Evolutionary conservation across 2,888 invertebrate genomes (phyloP), one percentile per base, ranked within the genome.

Genomic region (Andrena marginata): DNA sequence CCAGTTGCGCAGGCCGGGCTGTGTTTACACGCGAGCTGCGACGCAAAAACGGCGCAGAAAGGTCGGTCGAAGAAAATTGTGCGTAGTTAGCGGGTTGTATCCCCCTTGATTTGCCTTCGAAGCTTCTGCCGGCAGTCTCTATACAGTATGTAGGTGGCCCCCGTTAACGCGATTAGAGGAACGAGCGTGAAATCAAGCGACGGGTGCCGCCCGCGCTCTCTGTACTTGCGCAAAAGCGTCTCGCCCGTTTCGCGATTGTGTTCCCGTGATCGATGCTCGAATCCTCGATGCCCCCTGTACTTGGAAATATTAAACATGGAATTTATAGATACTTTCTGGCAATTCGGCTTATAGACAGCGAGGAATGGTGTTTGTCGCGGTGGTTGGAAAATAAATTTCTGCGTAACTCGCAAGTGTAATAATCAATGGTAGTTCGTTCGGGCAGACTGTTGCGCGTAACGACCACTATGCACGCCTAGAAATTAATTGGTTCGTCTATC

Each of bases 71-170:
- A 79, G 78, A 67, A 84, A 84, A 64, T 70, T 23, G 56, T 80
- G 80, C 84, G 85, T 78, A 84, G 85, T 75, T 77, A 23, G 67
- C 51, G 63, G 64, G 31, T 70, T 62, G 64, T 77, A 68, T 59
- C 70, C 71, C 75, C 48, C 70, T 60, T 72, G 64, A 80, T 73
- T 67, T 60, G 51, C 48, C 26, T 73, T n/a, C 48, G 63, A 42
- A 59, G 13, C 35, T 42, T 10, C 26, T 10, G 56, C 65, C 4
- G 35, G n/a, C 62, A 51, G 13, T 23, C 54, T 71, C 59, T 68
- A 67, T 35, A 60, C 65, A 42, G 42, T 42, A 42, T 42, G 16
- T 42, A 42, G 42, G 42, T 42, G 42, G 74, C 49, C 62, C 42
- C 51, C 67, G 62, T 75, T 79, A 54, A 62, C 63, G 23, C 60